These are phyloP conservation scores for Ylistrum balloti DNA, from an alignment of 1,140 invertebrate species.

Conservation along the genomic window DNA sequence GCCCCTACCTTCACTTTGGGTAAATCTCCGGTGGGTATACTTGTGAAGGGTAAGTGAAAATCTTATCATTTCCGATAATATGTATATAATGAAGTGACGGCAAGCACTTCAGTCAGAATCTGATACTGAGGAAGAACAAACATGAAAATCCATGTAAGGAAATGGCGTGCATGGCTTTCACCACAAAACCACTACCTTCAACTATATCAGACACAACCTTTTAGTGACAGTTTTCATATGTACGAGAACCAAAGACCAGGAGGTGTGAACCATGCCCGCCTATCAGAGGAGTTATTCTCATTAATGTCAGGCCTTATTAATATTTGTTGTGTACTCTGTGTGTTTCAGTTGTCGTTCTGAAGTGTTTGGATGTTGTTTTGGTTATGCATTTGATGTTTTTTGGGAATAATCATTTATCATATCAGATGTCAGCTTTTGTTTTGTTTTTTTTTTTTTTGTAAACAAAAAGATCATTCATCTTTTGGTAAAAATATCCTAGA, in stretches of 20 bases:
- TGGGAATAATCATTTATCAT: background rate
- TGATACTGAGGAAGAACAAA: background rate
- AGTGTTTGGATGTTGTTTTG: background rate
- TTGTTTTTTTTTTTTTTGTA: no score
- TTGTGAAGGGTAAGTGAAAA: background rate
- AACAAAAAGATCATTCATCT: conserved; percentile 3
- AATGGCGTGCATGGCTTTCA: conserved; percentile 1
- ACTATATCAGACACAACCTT: background rate
- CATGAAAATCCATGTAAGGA: background rate
- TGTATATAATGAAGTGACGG: background rate
- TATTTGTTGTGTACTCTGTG: background rate
- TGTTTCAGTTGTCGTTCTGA: background rate
- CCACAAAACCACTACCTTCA: background rate
- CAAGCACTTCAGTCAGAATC: background rate
- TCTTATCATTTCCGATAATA: background rate
- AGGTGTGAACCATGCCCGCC: background rate
- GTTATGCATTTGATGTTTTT: background rate
- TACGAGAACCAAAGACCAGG: background rate
- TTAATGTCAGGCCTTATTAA: background rate
- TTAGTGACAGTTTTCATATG: background rate
- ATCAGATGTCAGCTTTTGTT: background rate
- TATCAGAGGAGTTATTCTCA: background rate
- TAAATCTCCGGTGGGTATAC: no score
- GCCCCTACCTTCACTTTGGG: no score
- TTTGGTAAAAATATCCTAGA: background rate